A percentile compares a stretch with the other conserved stretches of the same genome.
These are phyloP conservation scores for Ranitomeya imitator DNA, from an alignment of 2,113 vertebrate genomes.

Conservation along the genomic window DNA sequence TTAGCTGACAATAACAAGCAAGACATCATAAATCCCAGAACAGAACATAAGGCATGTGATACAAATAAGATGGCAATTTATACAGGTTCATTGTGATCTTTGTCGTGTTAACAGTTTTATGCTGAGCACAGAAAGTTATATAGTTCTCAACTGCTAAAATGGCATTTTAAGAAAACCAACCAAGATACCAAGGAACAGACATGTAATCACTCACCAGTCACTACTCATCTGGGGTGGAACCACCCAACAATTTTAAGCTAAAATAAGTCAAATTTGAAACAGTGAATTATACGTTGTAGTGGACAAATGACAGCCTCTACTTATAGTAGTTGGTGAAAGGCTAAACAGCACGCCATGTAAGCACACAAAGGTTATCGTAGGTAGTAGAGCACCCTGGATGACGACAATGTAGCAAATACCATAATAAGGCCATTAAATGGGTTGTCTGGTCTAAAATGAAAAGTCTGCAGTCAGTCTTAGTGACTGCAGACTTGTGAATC, in stretches of 20 bases:
- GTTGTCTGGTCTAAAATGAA: no score
- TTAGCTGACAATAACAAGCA: neutral
- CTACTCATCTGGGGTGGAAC: neutral
- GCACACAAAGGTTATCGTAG: neutral
- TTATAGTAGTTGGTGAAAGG: neutral
- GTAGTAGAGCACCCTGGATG: neutral
- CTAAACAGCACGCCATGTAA: conserved; percentile 16
- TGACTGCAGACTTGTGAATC: no score
- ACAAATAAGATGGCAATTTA: neutral
- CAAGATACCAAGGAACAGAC: neutral
- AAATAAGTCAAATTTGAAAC: conserved; percentile 3
- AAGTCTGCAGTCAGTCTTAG: no score
- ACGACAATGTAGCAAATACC: neutral
- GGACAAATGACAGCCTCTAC: conserved; percentile 31
- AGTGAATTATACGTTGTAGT: neutral
- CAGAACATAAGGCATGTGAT: neutral
- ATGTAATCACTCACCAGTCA: neutral
- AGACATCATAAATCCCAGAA: neutral
- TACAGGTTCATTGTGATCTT: neutral
- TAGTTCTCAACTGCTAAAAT: neutral
- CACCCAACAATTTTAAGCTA: conserved; percentile 45
- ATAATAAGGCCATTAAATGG: no score
- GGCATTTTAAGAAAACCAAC: neutral
- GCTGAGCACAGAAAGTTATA: neutral
- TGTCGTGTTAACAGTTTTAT: neutral